A percentile compares a stretch with the other conserved stretches of the same genome.
Conservation (phyloP, 2,113 vertebrate genomes). For the Edolisoma coerulescens region DNA sequence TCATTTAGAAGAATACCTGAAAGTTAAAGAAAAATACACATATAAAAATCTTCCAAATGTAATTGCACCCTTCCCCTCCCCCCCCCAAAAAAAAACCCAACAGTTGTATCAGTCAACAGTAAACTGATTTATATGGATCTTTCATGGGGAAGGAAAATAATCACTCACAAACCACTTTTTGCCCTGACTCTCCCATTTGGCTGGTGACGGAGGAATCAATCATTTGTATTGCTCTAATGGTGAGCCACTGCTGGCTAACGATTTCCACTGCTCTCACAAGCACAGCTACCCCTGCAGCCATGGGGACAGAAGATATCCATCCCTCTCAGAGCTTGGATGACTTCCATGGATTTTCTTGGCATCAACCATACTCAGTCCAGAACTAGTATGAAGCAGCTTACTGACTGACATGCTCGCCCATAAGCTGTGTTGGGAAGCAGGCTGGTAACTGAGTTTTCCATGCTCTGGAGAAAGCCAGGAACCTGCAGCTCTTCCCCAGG, state of each 20-base stretch:
- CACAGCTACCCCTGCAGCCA: background rate
- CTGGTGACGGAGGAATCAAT: background rate
- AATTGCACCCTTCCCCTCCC: accelerated
- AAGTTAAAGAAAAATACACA: background rate
- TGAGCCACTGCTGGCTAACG: background rate
- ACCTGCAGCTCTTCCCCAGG: background rate
- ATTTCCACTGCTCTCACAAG: background rate
- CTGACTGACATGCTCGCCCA: background rate
- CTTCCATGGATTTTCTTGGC: conserved; percentile 6
- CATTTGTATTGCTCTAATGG: background rate
- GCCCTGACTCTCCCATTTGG: background rate
- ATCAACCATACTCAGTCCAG: background rate
- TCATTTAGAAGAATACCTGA: background rate
- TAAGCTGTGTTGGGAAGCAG: background rate
- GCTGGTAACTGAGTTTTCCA: background rate
- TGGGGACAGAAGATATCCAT: background rate
- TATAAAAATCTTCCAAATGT: background rate
- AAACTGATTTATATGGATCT: background rate
- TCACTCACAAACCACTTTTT: background rate
- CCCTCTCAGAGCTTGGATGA: background rate
- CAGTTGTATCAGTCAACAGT: background rate
- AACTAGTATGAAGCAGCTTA: background rate
- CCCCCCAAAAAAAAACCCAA: accelerated
- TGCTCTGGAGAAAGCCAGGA: background rate
- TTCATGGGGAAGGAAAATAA: background rate